Evolutionary conservation across 2,113 vertebrate species (phyloP), one percentile per base, ranked within the genome.

Genomic region (Chaetodon trifascialis): DNA sequence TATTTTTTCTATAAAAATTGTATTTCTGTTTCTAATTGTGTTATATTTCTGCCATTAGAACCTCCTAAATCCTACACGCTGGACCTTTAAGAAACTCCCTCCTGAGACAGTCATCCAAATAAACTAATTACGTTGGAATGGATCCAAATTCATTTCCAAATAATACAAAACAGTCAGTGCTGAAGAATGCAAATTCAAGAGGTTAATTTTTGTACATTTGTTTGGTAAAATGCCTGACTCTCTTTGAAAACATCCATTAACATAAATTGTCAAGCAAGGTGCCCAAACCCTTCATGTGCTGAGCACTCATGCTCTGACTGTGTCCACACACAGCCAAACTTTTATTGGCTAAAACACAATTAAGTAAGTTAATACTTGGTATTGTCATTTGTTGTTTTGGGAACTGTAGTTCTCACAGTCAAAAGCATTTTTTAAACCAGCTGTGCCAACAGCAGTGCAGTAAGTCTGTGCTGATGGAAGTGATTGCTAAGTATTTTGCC

Each of bases 101-200:
- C 73, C 58, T 10, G 75, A 88, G 71, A 67, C 74, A 73, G 62
- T 47, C 54, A 23, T 73, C 60, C 54, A 86, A 66, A 76, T 79
- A 52, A 72, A 67, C 56, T 77, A 87, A 86, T 90, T 86, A 44
- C 58, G 15, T 81, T 84, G 87, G 79, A 85, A 59, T 36, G 52
- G 52, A 64, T 72, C 76, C 87, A 82, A 80, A 83, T 80, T 44
- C 16, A 76, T 73, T 68, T 75, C 38, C 76, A 66, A 51, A 77
- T 69, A 63, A 77, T 49, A 42, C 55, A 73, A 71, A 52, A 64
- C 49, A 47, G 34, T 38, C 40, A 47, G 49, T 49, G 68, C 60
- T 62, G 46, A 59, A 46, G 38, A 84, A 58, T 72, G 16, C 21
- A 3, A 51, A 51, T 66, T 72, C 23, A 71, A 52, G 51, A 70